Evolutionary conservation across 2,113 vertebrate species (phyloP).

Genomic region (Mesembrinibis cayennensis): DNA sequence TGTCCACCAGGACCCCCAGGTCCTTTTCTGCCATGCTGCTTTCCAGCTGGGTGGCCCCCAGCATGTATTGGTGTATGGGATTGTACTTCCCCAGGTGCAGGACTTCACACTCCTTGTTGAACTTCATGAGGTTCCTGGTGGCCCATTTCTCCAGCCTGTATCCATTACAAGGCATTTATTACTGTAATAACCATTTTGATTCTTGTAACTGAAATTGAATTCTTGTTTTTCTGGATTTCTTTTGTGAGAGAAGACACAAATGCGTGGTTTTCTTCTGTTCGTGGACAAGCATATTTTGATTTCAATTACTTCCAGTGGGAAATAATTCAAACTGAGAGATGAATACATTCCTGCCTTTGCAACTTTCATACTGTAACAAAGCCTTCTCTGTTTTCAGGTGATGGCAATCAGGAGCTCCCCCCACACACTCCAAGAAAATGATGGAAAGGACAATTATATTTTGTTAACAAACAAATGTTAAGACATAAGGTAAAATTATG

Average conservation of each 20-base stretch:
- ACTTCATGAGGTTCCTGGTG: background rate
- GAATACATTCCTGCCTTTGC: background rate
- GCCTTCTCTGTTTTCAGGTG: background rate
- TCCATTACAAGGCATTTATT: background rate
- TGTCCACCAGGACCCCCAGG: background rate
- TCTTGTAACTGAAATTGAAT: background rate
- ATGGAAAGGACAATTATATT: conserved; percentile 34
- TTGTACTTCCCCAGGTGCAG: background rate
- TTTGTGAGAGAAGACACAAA: background rate
- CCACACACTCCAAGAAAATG: background rate
- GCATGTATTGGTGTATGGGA: no score
- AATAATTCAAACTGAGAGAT: background rate
- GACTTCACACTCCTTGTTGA: background rate
- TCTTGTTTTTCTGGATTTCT: background rate
- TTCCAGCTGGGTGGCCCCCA: background rate
- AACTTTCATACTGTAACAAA: background rate
- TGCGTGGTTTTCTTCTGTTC: background rate
- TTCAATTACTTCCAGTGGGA: background rate
- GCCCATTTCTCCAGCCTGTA: background rate
- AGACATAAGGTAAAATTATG: conserved; percentile 38
- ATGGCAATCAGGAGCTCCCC: background rate
- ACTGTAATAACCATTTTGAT: background rate
- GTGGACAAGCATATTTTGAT: background rate
- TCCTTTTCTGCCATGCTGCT: background rate
- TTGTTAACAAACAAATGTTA: conserved; percentile 49